Evolutionary conservation across 2,113 vertebrate genomes (phyloP).

Genomic region (Nycticryphes semicollaris): DNA sequence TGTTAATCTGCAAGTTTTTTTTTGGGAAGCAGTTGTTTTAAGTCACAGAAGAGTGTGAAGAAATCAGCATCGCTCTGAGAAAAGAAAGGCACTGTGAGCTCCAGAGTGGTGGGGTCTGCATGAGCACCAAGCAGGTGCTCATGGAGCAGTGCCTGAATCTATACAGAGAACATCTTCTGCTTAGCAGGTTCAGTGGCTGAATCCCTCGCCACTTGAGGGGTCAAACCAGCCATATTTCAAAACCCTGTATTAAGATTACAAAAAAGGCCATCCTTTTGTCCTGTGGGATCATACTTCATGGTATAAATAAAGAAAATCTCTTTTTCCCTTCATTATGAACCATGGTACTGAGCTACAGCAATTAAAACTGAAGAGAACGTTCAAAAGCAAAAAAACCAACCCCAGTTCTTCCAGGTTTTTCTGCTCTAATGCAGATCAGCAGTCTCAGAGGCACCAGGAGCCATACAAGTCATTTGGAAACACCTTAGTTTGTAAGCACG

Average conservation of each 20-base stretch:
- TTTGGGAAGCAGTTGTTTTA: not conserved
- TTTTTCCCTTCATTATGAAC: not conserved
- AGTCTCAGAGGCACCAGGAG: not conserved
- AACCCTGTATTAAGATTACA: not conserved
- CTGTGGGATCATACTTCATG: not conserved
- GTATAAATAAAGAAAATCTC: not conserved
- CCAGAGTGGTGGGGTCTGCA: no score
- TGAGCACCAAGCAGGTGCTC: not conserved
- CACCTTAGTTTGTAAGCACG: not conserved
- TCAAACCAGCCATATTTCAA: not conserved
- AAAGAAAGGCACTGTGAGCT: not conserved
- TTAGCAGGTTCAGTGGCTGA: not conserved
- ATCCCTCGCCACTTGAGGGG: not conserved
- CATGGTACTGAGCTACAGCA: not conserved
- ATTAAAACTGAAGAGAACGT: not conserved
- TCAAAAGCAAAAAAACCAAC: not conserved
- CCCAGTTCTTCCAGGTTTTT: not conserved
- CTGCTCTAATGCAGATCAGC: not conserved
- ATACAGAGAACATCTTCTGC: not conserved
- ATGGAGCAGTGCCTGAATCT: not conserved
- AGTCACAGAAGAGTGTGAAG: not conserved
- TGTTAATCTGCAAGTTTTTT: not conserved
- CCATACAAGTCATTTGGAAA: slow-evolving; percentile 38
- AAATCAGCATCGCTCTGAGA: not conserved
- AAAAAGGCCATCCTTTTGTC: not conserved